Evolutionary conservation across 2,888 invertebrate genomes (phyloP), one percentile per base, ranked within the genome.

Genomic region (Sminthurinus aureus): DNA sequence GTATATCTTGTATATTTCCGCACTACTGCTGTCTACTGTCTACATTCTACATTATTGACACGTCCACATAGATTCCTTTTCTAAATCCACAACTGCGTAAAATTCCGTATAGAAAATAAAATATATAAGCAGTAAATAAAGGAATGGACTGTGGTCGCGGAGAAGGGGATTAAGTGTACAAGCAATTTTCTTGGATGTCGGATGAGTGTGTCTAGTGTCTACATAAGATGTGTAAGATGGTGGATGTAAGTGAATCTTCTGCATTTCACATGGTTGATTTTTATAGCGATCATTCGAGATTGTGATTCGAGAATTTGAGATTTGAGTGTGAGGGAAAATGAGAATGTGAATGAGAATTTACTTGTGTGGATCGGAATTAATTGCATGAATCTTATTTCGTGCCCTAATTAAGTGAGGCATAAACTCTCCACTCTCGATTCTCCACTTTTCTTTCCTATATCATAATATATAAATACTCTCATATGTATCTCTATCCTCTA

Each of bases 201-300:
- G 20, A n/a, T 67, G 3, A 2, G n/a, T 15, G n/a, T 15, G 6
- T 66, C 66, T 66, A 15, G 15, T 20, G 15, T 20, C 20, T 20
- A 11, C 66, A n/a, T n/a, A 4, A 18, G 15, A 66, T 66, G 66
- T 20, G 20, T 18, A 66, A 15, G n/a, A n/a, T n/a, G 20, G 15
- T 66, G 20, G 11, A 67, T 67, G 4, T n/a, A 20, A 38, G 67
- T 20, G 20, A 20, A 67, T 67, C 67, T 2, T 20, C n/a, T 20
- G n/a, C 67, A n/a, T 67, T 20, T 67, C 67, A 67, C 67, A n/a
- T 67, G 20, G 22, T n/a, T 67, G n/a, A n/a, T 67, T 67, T 67
- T 67, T 67, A 67, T 67, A 22, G 67, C n/a, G 67, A 22, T 67
- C 67, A 67, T 67, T 67, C n/a, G n/a, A 67, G n/a, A 67, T n/a